Conservation (phyloP, 2,888 invertebrate genomes). For the Oeneis ivallda region DNA sequence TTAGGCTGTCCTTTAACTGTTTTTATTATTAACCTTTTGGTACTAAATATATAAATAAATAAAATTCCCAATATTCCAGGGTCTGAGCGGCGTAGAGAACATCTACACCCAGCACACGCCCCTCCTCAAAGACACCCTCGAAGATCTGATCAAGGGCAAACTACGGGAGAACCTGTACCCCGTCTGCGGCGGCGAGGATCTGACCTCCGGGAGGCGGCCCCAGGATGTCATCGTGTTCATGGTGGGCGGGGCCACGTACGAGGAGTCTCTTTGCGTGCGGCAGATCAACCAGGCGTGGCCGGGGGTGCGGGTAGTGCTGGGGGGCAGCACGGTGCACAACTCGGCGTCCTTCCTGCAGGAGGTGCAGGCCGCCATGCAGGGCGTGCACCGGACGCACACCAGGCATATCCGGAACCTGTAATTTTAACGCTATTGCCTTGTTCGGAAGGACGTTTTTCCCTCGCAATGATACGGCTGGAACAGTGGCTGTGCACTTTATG, state of each 20-base stretch:
- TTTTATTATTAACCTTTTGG: too few species aligned
- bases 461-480: too few species aligned
- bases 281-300: conserved; percentile 86
- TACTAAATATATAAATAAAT: too few species aligned
- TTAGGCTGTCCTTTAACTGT: too few species aligned
- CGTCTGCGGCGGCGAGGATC: conserved; percentile 85
- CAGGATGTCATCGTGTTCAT: conserved; percentile 98
- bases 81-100: conserved; percentile 97
- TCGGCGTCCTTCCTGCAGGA: conserved; percentile 90
- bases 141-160: conserved; percentile 94
- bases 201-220: conserved; percentile 82
- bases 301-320: conserved; percentile 89
- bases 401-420: conserved; percentile 75
- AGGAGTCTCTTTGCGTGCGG: conserved; percentile 94
- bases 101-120: conserved; percentile 99
- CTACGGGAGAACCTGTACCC: conserved; percentile 94
- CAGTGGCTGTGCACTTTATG: too few species aligned
- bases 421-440: neutral
- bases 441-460: too few species aligned
- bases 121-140: conserved; percentile 92
- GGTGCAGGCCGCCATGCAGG: conserved; percentile 85
- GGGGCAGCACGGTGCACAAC: conserved; percentile 96
- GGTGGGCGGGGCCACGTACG: conserved; percentile 97
- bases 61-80: conserved; percentile 62
- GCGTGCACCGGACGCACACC: conserved; percentile 84